Conservation (phyloP, 2,113 vertebrate species). For the Seriola quinqueradiata region DNA sequence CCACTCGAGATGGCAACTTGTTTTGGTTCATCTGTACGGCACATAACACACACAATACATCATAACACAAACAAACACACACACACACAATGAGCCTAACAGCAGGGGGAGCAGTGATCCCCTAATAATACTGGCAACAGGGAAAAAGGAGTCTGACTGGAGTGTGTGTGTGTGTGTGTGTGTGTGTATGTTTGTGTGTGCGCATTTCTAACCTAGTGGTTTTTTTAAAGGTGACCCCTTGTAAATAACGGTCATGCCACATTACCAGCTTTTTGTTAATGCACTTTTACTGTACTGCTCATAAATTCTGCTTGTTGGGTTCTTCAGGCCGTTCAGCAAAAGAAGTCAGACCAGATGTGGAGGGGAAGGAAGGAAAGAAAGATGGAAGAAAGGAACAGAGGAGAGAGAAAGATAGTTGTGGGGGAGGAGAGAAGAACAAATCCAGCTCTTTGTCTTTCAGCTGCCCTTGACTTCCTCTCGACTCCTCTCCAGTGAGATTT, state of each 20-base stretch:
- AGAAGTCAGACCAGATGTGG: conserved; percentile 75
- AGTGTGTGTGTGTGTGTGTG: background rate
- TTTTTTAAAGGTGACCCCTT: conserved; percentile 42
- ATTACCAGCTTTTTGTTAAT: conserved; percentile 35
- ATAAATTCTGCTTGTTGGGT: conserved; percentile 35
- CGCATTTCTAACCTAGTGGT: conserved; percentile 35
- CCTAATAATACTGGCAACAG: conserved; percentile 22
- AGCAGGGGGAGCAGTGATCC: conserved; percentile 78
- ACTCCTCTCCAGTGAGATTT: conserved; percentile 56
- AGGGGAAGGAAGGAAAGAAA: conserved; percentile 18
- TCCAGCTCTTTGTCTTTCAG: conserved; percentile 74
- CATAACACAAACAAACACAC: conserved; percentile 1
- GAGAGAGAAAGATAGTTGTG: conserved; percentile 57
- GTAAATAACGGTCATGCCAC: conserved; percentile 25
- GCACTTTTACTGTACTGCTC: conserved; percentile 22
- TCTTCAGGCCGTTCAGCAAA: conserved; percentile 1
- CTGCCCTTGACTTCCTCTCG: conserved; percentile 66
- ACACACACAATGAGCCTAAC: conserved; percentile 26
- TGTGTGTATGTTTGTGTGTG: background rate
- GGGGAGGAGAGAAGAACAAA: conserved; percentile 68
- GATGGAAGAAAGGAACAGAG: conserved; percentile 42
- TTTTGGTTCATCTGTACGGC: conserved; percentile 92
- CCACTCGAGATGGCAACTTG: conserved; percentile 88
- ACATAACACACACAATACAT: conserved; percentile 28
- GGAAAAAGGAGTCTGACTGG: conserved; percentile 7